Conservation (phyloP, 2,113 vertebrate genomes). For the Pelobates fuscus region DNA sequence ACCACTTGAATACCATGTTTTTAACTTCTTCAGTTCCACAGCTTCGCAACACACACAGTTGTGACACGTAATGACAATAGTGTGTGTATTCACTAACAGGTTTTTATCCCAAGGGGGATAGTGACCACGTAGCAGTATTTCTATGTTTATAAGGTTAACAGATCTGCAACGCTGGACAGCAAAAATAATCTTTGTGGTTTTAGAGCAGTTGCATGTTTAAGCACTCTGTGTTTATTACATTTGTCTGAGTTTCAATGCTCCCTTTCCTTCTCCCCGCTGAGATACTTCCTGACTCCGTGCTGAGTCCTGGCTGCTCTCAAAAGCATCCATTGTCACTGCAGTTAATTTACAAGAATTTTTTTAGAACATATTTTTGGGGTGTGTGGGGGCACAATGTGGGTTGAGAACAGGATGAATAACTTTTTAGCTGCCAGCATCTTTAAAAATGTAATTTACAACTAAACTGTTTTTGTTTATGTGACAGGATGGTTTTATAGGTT, state of each 20-base stretch:
- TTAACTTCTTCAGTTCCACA: neutral
- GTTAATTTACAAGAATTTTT: neutral
- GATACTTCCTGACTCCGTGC: slow-evolving; percentile 3
- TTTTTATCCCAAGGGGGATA: neutral
- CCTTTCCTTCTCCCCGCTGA: slow-evolving; percentile 4
- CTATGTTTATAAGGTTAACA: neutral
- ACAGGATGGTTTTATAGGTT: too few relatives aligned
- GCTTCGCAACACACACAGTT: neutral
- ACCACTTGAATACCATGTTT: neutral
- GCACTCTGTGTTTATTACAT: slow-evolving; percentile 11
- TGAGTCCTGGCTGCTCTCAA: slow-evolving; percentile 6
- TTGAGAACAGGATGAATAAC: too few relatives aligned
- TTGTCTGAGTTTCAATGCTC: neutral
- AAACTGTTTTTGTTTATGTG: too few relatives aligned
- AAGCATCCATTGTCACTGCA: slow-evolving; percentile 12
- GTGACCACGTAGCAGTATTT: neutral
- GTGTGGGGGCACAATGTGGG: neutral
- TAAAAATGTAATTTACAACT: too few relatives aligned
- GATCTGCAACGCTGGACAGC: neutral
- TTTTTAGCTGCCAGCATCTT: too few relatives aligned
- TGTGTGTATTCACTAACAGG: neutral
- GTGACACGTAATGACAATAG: neutral
- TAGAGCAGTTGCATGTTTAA: neutral
- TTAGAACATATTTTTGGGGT: neutral
- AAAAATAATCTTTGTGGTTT: neutral